These are phyloP conservation scores for Pseudococcus jackbeardsleyi DNA, from an alignment of 2,888 invertebrate genomes.

Conservation along the genomic window DNA sequence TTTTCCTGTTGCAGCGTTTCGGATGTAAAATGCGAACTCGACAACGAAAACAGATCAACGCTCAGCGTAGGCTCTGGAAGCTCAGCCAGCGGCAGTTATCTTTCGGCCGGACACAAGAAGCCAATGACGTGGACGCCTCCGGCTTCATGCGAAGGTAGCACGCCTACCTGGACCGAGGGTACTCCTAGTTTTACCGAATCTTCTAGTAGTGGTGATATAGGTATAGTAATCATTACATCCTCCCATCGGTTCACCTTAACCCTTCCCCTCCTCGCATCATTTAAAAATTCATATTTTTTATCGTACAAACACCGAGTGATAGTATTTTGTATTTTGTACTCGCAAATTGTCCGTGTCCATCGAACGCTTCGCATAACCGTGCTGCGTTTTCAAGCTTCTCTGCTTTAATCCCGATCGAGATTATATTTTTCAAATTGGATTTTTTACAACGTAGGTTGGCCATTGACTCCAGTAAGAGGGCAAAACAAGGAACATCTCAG, in stretches of 20 bases:
- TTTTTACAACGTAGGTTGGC: constrained; percentile 18
- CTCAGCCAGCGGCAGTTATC: constrained; percentile 70
- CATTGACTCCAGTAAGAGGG: constrained; percentile 59
- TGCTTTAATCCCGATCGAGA: not conserved
- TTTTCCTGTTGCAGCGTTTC: constrained; percentile 74
- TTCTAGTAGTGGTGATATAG: constrained; percentile 91
- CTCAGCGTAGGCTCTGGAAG: constrained; percentile 77
- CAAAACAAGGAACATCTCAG: constrained; percentile 19
- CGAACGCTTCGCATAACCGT: not conserved
- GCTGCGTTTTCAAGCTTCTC: not conserved
- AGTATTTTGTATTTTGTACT: not conserved
- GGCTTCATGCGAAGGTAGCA: constrained; percentile 81
- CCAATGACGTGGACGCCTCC: constrained; percentile 49
- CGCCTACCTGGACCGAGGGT: constrained; percentile 97
- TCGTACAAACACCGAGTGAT: not conserved
- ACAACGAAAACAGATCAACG: constrained; percentile 70
- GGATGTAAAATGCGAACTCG: constrained; percentile 77
- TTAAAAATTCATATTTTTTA: not conserved
- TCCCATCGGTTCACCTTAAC: not conserved
- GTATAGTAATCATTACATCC: constrained; percentile 72
- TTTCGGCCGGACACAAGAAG: constrained; percentile 75
- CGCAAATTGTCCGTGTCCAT: not conserved
- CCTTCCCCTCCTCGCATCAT: not conserved
- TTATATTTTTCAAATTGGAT: not conserved
- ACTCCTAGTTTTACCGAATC: constrained; percentile 98